These are phyloP conservation scores for Timema podura DNA, from an alignment of 2,888 invertebrate genomes.

Conservation along the genomic window DNA sequence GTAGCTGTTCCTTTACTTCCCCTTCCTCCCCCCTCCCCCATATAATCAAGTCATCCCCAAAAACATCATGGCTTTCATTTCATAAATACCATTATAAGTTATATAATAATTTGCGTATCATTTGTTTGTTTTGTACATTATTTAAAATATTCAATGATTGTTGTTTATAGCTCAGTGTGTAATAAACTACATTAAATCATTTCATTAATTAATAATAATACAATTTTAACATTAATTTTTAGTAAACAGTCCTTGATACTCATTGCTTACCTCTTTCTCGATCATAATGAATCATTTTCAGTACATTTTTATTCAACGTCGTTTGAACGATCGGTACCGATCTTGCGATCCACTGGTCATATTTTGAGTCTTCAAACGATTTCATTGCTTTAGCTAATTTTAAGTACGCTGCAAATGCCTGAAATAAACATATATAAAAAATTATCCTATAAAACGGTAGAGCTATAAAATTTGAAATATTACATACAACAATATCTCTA, in stretches of 20 bases:
- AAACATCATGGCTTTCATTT: too few relatives aligned
- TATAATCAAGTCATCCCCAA: too few relatives aligned
- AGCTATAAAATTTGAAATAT: neutral
- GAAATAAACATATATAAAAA: slow-evolving; percentile 25
- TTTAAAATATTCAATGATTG: slow-evolving; percentile 17
- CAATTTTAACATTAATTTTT: too few relatives aligned
- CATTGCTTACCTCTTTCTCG: slow-evolving; percentile 15
- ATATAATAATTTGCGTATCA: neutral
- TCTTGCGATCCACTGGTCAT: slow-evolving; percentile 63
- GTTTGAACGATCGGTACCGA: slow-evolving; percentile 61
- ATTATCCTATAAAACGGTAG: neutral
- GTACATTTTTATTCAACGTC: slow-evolving; percentile 64
- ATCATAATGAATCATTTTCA: slow-evolving; percentile 50
- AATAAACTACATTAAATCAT: too few relatives aligned
- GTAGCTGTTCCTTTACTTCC: too few relatives aligned
- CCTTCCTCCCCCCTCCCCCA: too few relatives aligned
- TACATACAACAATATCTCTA: neutral
- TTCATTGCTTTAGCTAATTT: slow-evolving; percentile 70
- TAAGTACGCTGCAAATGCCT: slow-evolving; percentile 74
- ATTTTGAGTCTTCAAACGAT: slow-evolving; percentile 68
- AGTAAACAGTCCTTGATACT: too few relatives aligned
- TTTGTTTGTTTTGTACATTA: slow-evolving; percentile 22
- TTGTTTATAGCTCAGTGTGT: slow-evolving; percentile 22
- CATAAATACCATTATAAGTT: too few relatives aligned
- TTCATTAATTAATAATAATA: too few relatives aligned